Conservation (phyloP, 2,113 vertebrate species). For the Trematomus loennbergii region DNA sequence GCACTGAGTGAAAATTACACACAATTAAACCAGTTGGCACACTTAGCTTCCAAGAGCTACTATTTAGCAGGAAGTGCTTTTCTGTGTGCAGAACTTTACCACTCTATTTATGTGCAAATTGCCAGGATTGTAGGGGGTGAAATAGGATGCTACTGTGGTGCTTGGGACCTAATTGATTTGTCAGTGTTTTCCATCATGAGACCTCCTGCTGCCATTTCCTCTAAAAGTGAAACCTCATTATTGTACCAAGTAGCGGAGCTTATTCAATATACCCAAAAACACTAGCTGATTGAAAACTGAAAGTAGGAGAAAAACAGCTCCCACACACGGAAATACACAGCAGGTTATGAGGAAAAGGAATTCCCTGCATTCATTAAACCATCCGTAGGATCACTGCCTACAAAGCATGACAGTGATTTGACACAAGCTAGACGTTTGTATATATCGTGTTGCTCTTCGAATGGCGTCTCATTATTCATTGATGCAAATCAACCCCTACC, state of each 20-base stretch:
- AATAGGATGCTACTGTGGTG: conserved; percentile 7
- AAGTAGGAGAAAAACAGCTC: conserved; percentile 7
- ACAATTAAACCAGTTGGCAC: neutral
- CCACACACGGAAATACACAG: neutral
- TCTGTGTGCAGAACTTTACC: conserved; percentile 13
- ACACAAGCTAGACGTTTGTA: neutral
- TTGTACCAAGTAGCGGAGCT: conserved; percentile 11
- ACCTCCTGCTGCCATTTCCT: conserved; percentile 31
- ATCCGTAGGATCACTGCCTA: neutral
- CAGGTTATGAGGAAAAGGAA: neutral
- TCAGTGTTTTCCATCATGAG: conserved; percentile 39
- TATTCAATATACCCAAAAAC: conserved; percentile 15
- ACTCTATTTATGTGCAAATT: conserved; percentile 64
- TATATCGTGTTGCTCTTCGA: neutral
- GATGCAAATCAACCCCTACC: neutral
- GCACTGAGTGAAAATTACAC: conserved; percentile 1
- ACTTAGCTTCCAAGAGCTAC: conserved; percentile 5
- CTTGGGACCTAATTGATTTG: conserved; percentile 56
- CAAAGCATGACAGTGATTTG: neutral
- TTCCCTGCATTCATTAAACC: neutral
- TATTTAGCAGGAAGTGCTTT: neutral
- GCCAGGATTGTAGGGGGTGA: conserved; percentile 32
- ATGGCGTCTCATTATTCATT: neutral
- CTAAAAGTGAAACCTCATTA: conserved; percentile 51
- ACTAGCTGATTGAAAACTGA: neutral